phyloP scores from a whole-genome alignment of 2,113 vertebrate genomes.

The Rutilus rutilus region DNA sequence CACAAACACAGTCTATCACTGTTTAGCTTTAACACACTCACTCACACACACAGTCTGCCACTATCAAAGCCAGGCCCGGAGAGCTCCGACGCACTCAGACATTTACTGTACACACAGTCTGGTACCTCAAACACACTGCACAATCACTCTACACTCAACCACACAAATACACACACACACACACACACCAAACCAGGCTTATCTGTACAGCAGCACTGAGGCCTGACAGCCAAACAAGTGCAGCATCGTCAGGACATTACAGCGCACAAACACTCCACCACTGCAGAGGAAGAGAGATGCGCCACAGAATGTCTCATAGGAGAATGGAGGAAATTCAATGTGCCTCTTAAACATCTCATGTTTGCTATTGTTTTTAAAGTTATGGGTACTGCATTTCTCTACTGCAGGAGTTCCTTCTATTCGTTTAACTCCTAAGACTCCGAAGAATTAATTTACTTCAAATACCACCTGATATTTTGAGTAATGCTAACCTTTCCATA shows the following conservation, averaged over 20 bases:
- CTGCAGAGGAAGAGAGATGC: neutral
- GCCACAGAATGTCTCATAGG: neutral
- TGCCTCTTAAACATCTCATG: neutral
- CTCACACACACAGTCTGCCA: conserved; percentile 22
- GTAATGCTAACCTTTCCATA: neutral
- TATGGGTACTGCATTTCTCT: neutral
- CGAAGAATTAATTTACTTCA: neutral
- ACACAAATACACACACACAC: neutral
- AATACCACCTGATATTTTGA: neutral
- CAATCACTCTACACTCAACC: conserved; percentile 32
- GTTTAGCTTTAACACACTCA: conserved; percentile 29
- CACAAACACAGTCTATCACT: conserved; percentile 35
- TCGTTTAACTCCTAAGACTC: neutral
- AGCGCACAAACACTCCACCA: conserved; percentile 25
- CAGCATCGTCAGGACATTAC: conserved; percentile 40
- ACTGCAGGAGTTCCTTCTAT: neutral
- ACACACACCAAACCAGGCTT: conserved; percentile 42
- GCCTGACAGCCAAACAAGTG: conserved; percentile 43
- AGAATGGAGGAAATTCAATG: neutral
- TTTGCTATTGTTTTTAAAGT: neutral
- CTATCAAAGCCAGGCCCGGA: conserved; percentile 40
- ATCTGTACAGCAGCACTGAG: conserved; percentile 44
- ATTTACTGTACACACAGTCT: conserved; percentile 36
- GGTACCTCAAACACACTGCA: conserved; percentile 36
- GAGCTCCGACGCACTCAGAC: conserved; percentile 23